Evolutionary conservation across 2,888 invertebrate genomes (phyloP), one percentile per base, ranked within the genome.

Genomic region (Athalia cordata): DNA sequence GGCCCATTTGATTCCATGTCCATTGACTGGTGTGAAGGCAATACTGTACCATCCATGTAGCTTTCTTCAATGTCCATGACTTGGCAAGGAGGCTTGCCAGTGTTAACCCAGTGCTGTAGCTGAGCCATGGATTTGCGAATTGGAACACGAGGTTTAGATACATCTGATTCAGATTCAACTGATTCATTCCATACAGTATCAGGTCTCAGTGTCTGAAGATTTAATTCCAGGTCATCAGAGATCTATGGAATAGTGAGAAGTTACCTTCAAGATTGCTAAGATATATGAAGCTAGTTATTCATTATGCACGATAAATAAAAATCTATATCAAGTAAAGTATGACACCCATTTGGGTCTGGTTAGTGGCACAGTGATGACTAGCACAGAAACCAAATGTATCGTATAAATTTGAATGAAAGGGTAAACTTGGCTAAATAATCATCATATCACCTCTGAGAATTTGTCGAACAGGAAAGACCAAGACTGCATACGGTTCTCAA

Each of bases 41-140:
- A 29, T 29, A 29, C 29, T 29, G 29, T 29, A 1, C 77, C 79
- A 6, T 82, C 83, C 3, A 81, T 81, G 5, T 77, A 15, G 13
- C 67, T 74, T 3, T 15, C 68, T 3, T 80, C 55, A 0, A 79
- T 74, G 13, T 49, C 49, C 49, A 79, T 7, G 13, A 47, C 68
- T 7, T 50, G 61, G 59, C 82, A 85, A 0, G 87, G 86, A 4
- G 82, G 74, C 76, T 85, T 82, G 5, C 88, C 87, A 43, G 87
- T 88, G 77, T 88, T 79, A 49, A 89, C 79, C 89, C 89, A 88
- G 78, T 85, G 82, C 66, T 87, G 87, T 66, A 88, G 78, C 2
- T 84, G 80, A 6, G 66, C 80, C 4, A 81, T 77, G 67, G 83
- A 66, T 75, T 86, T 87, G 5, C 82, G 82, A 70, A 85, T 81